Conservation (phyloP, 2,113 vertebrate species). For the Promerops cafer region DNA sequence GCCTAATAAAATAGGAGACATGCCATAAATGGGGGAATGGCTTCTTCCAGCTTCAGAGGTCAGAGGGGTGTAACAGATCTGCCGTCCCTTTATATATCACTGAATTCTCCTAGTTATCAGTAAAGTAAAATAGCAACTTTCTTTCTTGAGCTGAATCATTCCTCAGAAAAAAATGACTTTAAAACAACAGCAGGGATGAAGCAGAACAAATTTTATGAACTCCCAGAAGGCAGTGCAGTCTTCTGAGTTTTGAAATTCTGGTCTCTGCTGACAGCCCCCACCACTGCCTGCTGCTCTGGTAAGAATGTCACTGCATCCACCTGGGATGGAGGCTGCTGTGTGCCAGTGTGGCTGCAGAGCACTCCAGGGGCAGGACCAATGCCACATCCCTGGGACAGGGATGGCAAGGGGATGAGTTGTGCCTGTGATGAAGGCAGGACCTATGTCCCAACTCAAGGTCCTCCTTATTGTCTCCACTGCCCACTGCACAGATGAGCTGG, state of each 20-base stretch:
- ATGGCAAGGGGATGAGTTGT: background rate
- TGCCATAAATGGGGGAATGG: background rate
- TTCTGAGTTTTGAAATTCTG: background rate
- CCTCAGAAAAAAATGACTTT: background rate
- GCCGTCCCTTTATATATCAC: background rate
- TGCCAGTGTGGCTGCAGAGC: background rate
- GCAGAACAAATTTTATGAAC: background rate
- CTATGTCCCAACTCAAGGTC: background rate
- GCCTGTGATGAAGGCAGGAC: background rate
- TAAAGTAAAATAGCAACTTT: background rate
- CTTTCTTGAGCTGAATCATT: background rate
- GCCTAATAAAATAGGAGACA: background rate
- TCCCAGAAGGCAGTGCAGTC: background rate
- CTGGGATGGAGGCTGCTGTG: accelerated
- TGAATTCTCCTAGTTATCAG: background rate
- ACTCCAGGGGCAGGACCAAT: background rate
- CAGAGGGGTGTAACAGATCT: background rate
- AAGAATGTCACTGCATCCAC: background rate
- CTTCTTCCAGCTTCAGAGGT: background rate
- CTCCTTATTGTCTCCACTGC: background rate
- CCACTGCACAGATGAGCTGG: background rate
- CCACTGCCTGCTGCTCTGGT: accelerated
- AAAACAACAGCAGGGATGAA: background rate
- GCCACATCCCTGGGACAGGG: background rate
- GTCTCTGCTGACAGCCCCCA: background rate